Percentiles rank a stretch among this genome's conserved stretches.
These are phyloP conservation scores for Lycia hirtaria DNA, from an alignment of 2,888 invertebrate genomes.

Conservation along the genomic window DNA sequence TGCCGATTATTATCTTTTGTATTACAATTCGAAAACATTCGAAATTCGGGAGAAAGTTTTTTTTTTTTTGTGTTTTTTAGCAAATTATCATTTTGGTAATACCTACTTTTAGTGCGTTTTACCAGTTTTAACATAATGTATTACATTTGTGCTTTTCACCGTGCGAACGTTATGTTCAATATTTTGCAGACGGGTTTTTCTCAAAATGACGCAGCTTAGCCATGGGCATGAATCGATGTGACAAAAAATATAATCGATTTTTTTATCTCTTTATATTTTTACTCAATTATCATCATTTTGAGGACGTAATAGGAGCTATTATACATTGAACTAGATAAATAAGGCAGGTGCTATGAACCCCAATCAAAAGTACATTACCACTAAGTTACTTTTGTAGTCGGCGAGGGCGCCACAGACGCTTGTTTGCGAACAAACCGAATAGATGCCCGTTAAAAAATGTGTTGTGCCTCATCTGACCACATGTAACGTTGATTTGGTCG, in stretches of 20 bases:
- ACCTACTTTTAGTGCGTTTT: not conserved
- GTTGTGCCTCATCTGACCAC: not conserved
- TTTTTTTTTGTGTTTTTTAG: constrained; percentile 10
- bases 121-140: not conserved
- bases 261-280: not conserved
- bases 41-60: constrained; percentile 7
- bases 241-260: not conserved
- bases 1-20: constrained; percentile 18
- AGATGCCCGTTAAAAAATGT: not conserved
- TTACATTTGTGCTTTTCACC: too few species aligned
- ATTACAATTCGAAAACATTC: constrained; percentile 11
- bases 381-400: not conserved
- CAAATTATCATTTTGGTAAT: too few species aligned
- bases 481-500: not conserved
- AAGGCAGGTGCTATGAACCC: constrained; percentile 24
- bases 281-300: constrained; percentile 3
- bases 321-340: not conserved
- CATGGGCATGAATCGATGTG: constrained; percentile 8
- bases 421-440: too few species aligned
- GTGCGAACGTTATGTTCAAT: too few species aligned
- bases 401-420: not conserved
- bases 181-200: not conserved
- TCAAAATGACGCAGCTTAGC: not conserved
- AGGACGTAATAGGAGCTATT: not conserved
- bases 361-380: constrained; percentile 9